Percentiles rank a stretch among this genome's conserved stretches.
Evolutionary conservation across 1,140 invertebrate genomes (phyloP).

Genomic region (Scaptomyza hsui): DNA sequence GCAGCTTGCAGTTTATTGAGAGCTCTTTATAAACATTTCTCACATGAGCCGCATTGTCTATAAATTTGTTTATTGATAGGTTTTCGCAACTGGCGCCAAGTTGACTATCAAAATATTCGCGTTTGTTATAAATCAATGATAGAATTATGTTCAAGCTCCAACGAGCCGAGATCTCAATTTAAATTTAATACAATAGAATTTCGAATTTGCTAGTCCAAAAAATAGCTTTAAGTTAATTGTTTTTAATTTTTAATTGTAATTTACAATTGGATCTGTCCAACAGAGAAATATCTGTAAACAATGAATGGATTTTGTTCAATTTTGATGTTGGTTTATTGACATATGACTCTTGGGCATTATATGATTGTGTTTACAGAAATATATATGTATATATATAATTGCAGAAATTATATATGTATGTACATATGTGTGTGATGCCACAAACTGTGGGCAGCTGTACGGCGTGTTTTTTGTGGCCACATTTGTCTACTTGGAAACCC

Average conservation of each 20-base stretch:
- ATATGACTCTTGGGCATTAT: conserved; percentile 22
- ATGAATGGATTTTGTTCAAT: conserved; percentile 11
- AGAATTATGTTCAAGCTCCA: not conserved
- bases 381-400: conserved; percentile 60
- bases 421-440: not conserved
- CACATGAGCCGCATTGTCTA: conserved; percentile 53
- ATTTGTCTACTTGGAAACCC: conserved; percentile 63
- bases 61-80: conserved; percentile 55
- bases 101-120: conserved; percentile 20
- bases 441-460: conserved; percentile 23
- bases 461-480: conserved; percentile 55
- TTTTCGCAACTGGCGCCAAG: conserved; percentile 50
- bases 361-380: conserved; percentile 33
- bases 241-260: conserved; percentile 63
- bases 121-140: conserved; percentile 9
- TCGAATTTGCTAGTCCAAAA: conserved; percentile 21
- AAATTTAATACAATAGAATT: conserved; percentile 33
- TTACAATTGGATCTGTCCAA: not conserved
- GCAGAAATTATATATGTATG: conserved; percentile 29
- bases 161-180: conserved; percentile 6
- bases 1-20: conserved; percentile 73
- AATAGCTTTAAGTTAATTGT: conserved; percentile 45
- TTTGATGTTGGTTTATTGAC: conserved; percentile 47
- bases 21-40: conserved; percentile 61
- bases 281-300: not conserved